Conservation (phyloP, 2,113 vertebrate genomes). For the Struthio camelus region DNA sequence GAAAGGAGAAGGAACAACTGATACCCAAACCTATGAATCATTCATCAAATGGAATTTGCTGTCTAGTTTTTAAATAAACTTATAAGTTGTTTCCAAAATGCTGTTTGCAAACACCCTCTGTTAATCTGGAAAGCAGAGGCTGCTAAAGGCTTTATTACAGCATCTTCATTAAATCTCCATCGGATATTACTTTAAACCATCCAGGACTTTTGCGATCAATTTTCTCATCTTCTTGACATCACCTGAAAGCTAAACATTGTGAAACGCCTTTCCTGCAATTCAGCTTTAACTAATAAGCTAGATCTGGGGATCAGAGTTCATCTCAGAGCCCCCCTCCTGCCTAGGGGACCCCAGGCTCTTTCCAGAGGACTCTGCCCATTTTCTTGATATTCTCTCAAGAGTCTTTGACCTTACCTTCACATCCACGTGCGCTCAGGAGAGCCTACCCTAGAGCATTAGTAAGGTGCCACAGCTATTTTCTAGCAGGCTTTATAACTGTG, state of each 20-base stretch:
- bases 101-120: neutral
- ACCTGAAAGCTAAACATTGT: neutral
- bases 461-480: neutral
- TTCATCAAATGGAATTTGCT: neutral
- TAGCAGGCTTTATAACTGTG: neutral
- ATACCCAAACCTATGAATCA: neutral
- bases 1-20: neutral
- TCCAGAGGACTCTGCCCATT: neutral
- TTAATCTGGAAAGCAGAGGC: constrained; percentile 29
- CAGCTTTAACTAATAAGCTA: neutral
- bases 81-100: neutral
- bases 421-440: neutral
- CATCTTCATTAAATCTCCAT: constrained; percentile 10
- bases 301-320: neutral
- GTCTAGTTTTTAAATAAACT: neutral
- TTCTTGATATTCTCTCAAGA: neutral
- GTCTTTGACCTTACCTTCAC: neutral
- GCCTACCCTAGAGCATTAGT: neutral
- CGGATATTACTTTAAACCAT: neutral
- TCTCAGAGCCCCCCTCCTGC: neutral
- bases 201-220: neutral
- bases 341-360: neutral
- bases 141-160: neutral
- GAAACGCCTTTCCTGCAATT: neutral
- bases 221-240: neutral